Base-by-base conservation (phyloP, 1,140 invertebrate genomes). In the Idris sp. region DNA sequence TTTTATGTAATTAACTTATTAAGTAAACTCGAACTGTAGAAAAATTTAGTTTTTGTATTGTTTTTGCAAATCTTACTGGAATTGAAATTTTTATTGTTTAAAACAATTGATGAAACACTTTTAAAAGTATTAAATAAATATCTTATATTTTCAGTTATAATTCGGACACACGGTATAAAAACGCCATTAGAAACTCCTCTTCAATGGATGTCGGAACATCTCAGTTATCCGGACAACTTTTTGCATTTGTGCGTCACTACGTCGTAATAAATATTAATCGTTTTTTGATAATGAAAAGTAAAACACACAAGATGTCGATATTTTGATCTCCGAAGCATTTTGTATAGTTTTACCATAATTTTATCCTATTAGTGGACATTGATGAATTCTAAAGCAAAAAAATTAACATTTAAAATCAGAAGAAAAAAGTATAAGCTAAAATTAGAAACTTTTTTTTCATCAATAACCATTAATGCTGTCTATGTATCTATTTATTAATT, bases 161-260 rank as follows among this genome's bases (percentile, higher is more conserved):
- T 97, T 2, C 89, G 94, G 67, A 97, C 94, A 38, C 98, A 99
- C 87, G 98, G 98, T 0, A 93, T 99, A 54, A 88, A 91, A 76
- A 91, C 96, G 54, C 94, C 97, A 2, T 79, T 92, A 28, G 94
- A 98, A 40, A 97, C 96, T n/a, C 96, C 97, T 2, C 79, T 99
- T 4, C 95, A 98, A 81, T 99, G 98, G 97, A 91, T 99, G 82
- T 97, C 96, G 9, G 96, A 98, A 88, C 97, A 99, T 87, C 89
- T 99, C 44, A 98, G 97, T 86, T 98, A 98, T 88, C 97, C 98
- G 2, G 98, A 99, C 85, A 99, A 99, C 88, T 99, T 99, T 88
- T 87, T 99, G 64, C 98, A 99, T 90, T 88, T 95, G 75, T 92
- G 91, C 78, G 78, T 94, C 4, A 62, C 67, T 6, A 77, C 77